Conservation (phyloP, 2,797 vertebrate genomes). For the Lateolabrax maculatus region DNA sequence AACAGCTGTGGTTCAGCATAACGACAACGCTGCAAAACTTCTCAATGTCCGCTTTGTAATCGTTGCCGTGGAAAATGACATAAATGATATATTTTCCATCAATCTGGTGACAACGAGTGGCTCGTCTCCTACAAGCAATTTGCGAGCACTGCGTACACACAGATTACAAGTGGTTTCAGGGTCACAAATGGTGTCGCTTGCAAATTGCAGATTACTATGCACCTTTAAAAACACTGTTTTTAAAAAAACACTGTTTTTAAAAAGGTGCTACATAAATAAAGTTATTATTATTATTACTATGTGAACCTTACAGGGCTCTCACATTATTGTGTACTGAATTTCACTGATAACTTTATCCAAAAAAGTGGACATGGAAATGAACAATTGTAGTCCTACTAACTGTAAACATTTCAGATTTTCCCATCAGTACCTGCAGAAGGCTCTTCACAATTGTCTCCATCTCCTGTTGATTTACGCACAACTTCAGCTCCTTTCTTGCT, state of each 20-base stretch:
- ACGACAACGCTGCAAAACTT: background rate
- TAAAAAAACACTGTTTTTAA: background rate
- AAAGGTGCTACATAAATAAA: no score
- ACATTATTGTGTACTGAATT: background rate
- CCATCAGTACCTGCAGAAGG: constrained; percentile 39
- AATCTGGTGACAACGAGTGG: no score
- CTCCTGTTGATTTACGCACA: constrained; percentile 29
- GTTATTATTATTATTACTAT: no score
- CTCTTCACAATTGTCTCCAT: constrained; percentile 23
- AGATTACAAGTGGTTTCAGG: background rate
- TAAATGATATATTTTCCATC: no score
- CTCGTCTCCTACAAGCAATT: no score
- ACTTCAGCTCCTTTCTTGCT: constrained; percentile 31
- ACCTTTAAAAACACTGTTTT: no score
- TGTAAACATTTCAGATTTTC: background rate
- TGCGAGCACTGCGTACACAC: background rate
- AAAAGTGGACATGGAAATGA: background rate
- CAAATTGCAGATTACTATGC: no score
- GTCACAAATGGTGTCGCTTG: background rate
- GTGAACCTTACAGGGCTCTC: no score
- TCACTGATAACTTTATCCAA: background rate
- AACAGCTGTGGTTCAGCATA: constrained; percentile 8
- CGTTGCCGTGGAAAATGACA: background rate
- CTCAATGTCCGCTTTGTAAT: background rate
- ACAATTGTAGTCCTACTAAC: background rate